Evolutionary conservation across 1,140 invertebrate genomes (phyloP), one percentile per base, ranked within the genome.

Genomic region (Camponotus vicinus): DNA sequence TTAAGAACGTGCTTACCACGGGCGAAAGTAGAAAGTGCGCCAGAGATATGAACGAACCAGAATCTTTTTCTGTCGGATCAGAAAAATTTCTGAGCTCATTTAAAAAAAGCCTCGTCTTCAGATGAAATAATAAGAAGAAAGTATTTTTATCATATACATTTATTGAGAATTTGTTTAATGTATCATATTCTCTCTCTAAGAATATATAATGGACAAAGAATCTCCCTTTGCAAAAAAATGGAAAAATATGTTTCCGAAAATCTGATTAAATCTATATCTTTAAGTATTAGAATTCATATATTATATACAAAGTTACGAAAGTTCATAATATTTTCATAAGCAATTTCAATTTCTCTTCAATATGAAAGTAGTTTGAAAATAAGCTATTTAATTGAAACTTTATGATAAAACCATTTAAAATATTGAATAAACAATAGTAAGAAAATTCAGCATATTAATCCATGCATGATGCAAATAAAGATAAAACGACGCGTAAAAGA

Each of bases 1-100:
- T 69, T 40, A 80, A 76, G 57, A 80, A 52, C 45, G 34, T 55
- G 49, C 34, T 69, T 32, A 70, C 15, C 34, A 40, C 34, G 21
- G 52, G 37, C 42, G 32, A 70, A 55, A 70, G 15, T 67, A 32
- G 45, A 21, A 27, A 11, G 18, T 9, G 34, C 32, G n/a, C 6
- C 6, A 27, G 45, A 27, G 45, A 55, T 37, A 69, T 18, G 6
- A 80, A 69, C 18, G 42, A 4, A n/a, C 42, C 7, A 3, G 42
- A 32, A 11, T 49, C 15, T 18, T 15, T 9, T 52, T 9, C 15
- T 13, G 2, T 49, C 45, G 34, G 37, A 45, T 3, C 11, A 18
- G 18, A 45, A 49, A 49, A 45, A 66, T 52, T 3, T 55, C 11
- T n/a, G 5, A 34, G 18, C 11, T 37, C 61, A 13, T 80, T 57